Percentiles rank a stretch among this genome's conserved stretches.
Evolutionary conservation across 2,797 vertebrate genomes (phyloP).

Genomic region (Poecile montanus): DNA sequence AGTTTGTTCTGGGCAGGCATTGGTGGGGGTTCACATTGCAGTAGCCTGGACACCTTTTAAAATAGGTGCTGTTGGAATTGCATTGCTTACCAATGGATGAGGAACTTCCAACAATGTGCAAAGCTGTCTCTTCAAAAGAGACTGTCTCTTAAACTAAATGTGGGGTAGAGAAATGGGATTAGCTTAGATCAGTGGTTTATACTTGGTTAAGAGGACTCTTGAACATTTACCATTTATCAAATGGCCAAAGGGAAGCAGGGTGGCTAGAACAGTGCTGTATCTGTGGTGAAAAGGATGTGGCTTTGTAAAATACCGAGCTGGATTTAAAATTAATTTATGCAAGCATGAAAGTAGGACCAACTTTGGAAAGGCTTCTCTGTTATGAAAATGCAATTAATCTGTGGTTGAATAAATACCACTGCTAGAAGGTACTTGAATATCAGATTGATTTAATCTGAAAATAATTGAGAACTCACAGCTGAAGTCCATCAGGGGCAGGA

Average conservation of each 20-base stretch:
- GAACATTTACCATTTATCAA: background rate
- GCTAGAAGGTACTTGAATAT: background rate
- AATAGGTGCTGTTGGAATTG: background rate
- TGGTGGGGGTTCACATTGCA: fast-evolving
- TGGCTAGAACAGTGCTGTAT: background rate
- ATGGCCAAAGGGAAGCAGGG: background rate
- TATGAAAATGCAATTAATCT: constrained; percentile 5
- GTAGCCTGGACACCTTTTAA: background rate
- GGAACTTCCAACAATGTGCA: background rate
- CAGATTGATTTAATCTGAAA: constrained; percentile 9
- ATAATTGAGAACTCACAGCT: background rate
- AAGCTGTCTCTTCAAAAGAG: background rate
- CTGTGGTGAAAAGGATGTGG: fast-evolving
- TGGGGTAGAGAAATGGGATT: background rate
- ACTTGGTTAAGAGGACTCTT: background rate
- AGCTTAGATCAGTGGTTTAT: background rate
- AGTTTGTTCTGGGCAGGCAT: background rate
- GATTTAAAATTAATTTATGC: background rate
- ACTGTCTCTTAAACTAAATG: no score
- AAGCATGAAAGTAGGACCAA: background rate
- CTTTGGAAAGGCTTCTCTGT: background rate
- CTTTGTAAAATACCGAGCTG: background rate
- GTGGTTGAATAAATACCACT: background rate
- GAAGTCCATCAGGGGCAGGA: background rate
- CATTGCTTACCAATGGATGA: fast-evolving